A percentile compares a stretch with the other conserved stretches of the same genome.
These are phyloP conservation scores for Glyphotaelius pellucidus DNA, from an alignment of 2,888 invertebrate species.

Conservation along the genomic window DNA sequence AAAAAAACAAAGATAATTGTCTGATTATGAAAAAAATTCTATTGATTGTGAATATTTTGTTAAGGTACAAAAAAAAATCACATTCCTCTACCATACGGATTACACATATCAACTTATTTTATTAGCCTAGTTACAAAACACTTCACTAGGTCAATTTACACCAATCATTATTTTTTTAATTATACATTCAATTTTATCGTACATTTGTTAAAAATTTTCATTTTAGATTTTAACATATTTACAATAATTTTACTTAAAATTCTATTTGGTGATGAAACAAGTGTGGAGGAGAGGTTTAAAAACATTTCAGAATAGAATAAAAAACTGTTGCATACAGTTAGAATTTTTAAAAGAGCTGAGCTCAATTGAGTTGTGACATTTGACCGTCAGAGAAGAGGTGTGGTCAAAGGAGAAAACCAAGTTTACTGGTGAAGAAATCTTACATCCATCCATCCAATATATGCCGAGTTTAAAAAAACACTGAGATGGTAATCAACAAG, in stretches of 20 bases:
- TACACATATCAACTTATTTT: conserved; percentile 16
- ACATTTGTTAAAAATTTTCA: conserved; percentile 14
- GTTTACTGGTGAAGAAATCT: background rate
- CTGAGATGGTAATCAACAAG: background rate
- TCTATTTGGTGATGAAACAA: background rate
- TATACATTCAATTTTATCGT: conserved; percentile 1
- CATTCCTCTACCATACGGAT: conserved; percentile 10
- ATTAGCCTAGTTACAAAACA: conserved; percentile 45
- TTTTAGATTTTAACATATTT: conserved; percentile 32
- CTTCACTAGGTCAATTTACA: conserved; percentile 47
- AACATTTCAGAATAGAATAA: background rate
- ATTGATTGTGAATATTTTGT: background rate
- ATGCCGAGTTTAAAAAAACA: background rate
- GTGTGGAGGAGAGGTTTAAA: background rate
- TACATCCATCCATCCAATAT: background rate
- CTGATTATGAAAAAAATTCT: background rate
- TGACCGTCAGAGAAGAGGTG: background rate
- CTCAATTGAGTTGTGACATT: background rate
- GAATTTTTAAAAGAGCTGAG: background rate
- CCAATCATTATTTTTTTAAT: background rate
- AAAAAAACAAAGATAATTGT: background rate
- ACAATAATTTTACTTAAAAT: background rate
- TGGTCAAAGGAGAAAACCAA: background rate
- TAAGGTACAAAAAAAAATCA: conserved; percentile 1
- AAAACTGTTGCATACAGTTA: background rate